Conservation (phyloP, 1,140 invertebrate genomes). For the Papilio polytes region DNA sequence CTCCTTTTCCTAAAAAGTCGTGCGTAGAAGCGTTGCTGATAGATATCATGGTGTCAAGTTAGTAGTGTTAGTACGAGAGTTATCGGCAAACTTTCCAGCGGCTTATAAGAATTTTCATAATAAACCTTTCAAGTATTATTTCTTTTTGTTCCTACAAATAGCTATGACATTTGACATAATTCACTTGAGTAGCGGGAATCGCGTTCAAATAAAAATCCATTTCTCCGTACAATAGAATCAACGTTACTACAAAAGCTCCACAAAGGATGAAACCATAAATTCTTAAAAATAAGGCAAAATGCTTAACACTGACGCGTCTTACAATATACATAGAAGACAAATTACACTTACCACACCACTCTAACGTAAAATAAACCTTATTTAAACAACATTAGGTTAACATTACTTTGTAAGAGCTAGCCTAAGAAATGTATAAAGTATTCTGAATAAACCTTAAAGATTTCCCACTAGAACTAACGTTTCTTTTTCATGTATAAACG, state of each 20-base stretch:
- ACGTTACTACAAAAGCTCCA: conserved; percentile 25
- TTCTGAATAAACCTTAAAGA: conserved; percentile 28
- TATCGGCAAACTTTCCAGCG: too few species aligned
- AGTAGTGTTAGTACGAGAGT: too few species aligned
- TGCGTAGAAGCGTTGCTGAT: too few species aligned
- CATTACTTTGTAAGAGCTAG: neutral
- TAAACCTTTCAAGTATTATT: neutral
- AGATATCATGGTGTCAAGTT: too few species aligned
- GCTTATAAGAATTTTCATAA: too few species aligned
- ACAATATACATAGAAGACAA: conserved; percentile 34
- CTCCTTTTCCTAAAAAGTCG: too few species aligned
- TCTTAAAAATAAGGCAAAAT: conserved; percentile 40
- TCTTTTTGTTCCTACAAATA: neutral
- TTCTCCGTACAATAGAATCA: conserved; percentile 11
- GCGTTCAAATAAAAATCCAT: neutral
- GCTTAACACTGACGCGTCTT: conserved; percentile 12
- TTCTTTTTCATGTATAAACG: conserved; percentile 33
- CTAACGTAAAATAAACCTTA: conserved; percentile 7
- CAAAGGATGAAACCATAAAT: conserved; percentile 34
- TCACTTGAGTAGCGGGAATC: neutral
- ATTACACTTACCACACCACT: conserved; percentile 1
- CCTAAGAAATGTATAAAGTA: neutral
- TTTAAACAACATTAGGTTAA: neutral
- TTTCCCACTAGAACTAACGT: conserved; percentile 39
- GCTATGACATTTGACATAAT: conserved; percentile 18